Evolutionary conservation across 2,888 invertebrate species (phyloP).

Genomic region (Podabrus alpinus): DNA sequence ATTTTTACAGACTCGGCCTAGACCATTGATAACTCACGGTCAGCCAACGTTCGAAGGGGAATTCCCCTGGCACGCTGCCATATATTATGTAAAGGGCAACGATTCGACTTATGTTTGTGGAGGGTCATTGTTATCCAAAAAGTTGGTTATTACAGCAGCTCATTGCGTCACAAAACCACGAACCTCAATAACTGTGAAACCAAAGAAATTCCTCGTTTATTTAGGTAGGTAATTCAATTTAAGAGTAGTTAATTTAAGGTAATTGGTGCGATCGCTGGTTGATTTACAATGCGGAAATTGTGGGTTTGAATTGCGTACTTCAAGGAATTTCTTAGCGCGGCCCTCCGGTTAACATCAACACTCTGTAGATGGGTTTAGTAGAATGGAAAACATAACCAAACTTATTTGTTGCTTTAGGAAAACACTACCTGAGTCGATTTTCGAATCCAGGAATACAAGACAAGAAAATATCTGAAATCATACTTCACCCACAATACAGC

Average conservation of each 20-base stretch:
- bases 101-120: constrained; percentile 51
- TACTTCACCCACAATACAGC: constrained; percentile 47
- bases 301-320: too few relatives aligned
- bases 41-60: constrained; percentile 64
- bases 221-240: constrained; percentile 38
- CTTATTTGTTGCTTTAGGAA: constrained; percentile 38
- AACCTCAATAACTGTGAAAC: constrained; percentile 36
- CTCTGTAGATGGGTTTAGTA: too few relatives aligned
- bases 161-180: constrained; percentile 49
- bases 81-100: constrained; percentile 59
- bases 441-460: constrained; percentile 51
- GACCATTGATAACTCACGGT: constrained; percentile 64
- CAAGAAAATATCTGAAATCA: constrained; percentile 45
- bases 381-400: too few relatives aligned
- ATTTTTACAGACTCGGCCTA: constrained; percentile 55
- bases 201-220: constrained; percentile 45
- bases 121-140: constrained; percentile 45
- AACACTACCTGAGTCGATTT: constrained; percentile 51
- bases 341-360: too few relatives aligned
- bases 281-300: too few relatives aligned
- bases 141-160: constrained; percentile 50
- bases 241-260: too few relatives aligned
- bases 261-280: too few relatives aligned
- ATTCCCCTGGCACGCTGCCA: constrained; percentile 72
- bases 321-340: too few relatives aligned